phyloP scores from a whole-genome alignment of 2,797 vertebrate genomes.

The Dendrocincla fuliginosa region DNA sequence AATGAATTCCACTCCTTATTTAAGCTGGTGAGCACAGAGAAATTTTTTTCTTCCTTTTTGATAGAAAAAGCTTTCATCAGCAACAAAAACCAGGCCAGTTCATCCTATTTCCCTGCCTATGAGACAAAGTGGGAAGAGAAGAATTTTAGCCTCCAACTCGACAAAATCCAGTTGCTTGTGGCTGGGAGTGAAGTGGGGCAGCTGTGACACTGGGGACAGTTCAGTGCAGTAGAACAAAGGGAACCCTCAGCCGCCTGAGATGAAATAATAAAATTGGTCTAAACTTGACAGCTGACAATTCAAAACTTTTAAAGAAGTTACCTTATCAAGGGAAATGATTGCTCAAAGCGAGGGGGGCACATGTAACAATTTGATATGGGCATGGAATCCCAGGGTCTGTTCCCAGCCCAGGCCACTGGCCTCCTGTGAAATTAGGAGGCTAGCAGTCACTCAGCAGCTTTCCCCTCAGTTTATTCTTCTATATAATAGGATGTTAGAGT shows the following conservation, averaged over 20 bases:
- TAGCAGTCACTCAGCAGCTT: not conserved
- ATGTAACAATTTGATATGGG: not conserved
- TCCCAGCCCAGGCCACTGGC: not conserved
- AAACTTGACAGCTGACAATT: not conserved
- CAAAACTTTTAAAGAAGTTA: not conserved
- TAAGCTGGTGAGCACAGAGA: not conserved
- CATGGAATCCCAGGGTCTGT: not conserved
- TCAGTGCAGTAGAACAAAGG: not conserved
- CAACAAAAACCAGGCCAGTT: not conserved
- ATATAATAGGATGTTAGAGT: not conserved
- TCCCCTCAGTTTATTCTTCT: not conserved
- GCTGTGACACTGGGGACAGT: not conserved
- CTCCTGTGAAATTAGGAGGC: not conserved
- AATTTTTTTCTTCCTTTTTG: not conserved
- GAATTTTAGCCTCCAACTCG: not conserved
- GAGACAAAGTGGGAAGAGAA: not conserved
- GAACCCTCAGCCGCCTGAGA: not conserved
- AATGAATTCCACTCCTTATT: slow-evolving; percentile 32
- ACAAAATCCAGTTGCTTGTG: not conserved
- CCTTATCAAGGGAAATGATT: not conserved
- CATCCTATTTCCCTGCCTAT: not conserved
- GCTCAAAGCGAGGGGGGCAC: not conserved
- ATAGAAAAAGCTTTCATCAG: not conserved
- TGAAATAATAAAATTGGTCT: not conserved
- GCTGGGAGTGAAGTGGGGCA: not conserved